phyloP scores from a whole-genome alignment of 2,113 vertebrate species.

The Sinocyclocheilus rhinocerous region DNA sequence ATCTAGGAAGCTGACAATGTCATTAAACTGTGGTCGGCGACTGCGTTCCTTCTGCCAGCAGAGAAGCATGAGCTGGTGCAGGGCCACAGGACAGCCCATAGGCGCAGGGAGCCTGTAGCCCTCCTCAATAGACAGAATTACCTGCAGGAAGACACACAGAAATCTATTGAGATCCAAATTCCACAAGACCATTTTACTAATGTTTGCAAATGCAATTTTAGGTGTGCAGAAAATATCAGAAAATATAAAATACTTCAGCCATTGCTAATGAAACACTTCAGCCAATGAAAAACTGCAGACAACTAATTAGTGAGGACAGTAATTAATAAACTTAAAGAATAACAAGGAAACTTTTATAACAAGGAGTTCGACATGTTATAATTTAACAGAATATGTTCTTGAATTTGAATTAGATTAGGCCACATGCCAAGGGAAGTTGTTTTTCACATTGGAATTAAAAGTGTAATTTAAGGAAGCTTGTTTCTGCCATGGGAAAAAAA shows the following conservation, averaged over 20 bases:
- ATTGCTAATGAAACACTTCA: no score
- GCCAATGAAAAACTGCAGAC: no score
- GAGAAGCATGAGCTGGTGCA: constrained; percentile 98
- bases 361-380: no score
- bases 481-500: no score
- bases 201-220: neutral
- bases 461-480: no score
- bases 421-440: neutral
- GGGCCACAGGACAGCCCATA: constrained; percentile 91
- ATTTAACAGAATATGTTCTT: no score
- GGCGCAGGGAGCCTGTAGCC: constrained; percentile 96
- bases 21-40: constrained; percentile 89
- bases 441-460: neutral
- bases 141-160: constrained; percentile 71
- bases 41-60: constrained; percentile 97
- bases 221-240: neutral
- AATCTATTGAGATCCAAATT: neutral
- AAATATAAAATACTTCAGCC: neutral
- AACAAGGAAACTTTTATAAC: no score
- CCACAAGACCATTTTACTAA: neutral
- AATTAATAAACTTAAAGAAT: no score
- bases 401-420: neutral
- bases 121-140: constrained; percentile 97
- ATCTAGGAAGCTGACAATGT: constrained; percentile 91
- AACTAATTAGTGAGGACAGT: no score